Base-by-base conservation (phyloP, 2,888 invertebrate species). In the Hetaerina titia region DNA sequence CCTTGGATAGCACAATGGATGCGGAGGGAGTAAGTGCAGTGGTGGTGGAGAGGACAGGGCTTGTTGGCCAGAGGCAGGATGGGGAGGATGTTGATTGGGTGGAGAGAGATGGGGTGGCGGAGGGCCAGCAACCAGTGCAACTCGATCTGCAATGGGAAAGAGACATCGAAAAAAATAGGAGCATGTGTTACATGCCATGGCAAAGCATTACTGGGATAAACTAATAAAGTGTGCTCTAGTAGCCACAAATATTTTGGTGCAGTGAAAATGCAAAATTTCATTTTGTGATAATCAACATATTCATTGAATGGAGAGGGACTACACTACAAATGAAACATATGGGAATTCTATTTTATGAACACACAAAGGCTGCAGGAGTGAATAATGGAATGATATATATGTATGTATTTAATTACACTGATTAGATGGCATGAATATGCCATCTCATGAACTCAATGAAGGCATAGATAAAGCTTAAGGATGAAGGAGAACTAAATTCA, bases 41-140 rank as follows among this genome's bases (percentile, higher is more conserved):
- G 95, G 95, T 22, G 58, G 88, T 17, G 69, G 94, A 56, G 95
- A 90, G 25, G 88, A 63, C 22, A 89, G 88, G 69, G 92, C 69
- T 92, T 92, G 92, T 7, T 64, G 64, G 15, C 63, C 69, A 31
- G 90, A 57, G 22, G 58, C 25, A 56, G 95, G 58, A 57, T 90
- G 74, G 45, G 69, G 58, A 25, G 69, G 89, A 31, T 88, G 63
- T 60, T 64, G 95, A 25, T 69, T 56, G 25, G 58, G 94, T 89
- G 95, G 95, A 89, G 88, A 89, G 58, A 89, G 87, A 63, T 74
- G 94, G 60, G 94, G 56, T 87, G 87, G 87, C 96, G 97, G 97
- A 96, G 97, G 97, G 96, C 97, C 97, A 95, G 97, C 97, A 96
- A 97, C 97, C 96, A 98, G 97, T 96, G 98, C 98, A 96, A 98